phyloP scores from a whole-genome alignment of 2,113 vertebrate genomes.

The Spermophilus dauricus region DNA sequence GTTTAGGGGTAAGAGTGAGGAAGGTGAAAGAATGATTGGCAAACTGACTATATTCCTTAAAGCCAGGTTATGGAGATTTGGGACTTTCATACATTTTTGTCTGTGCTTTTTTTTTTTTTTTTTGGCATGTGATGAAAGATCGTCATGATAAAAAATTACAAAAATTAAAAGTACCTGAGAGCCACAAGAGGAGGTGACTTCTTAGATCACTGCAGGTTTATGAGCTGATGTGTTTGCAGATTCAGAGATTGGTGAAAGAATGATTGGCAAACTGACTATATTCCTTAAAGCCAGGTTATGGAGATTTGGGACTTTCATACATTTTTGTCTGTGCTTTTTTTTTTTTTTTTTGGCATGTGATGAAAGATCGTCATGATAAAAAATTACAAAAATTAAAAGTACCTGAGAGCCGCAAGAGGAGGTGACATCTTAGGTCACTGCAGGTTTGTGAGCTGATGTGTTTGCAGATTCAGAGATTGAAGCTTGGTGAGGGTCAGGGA shows the following conservation, averaged over 20 bases:
- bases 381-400: not conserved
- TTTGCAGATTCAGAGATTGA: not conserved
- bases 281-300: not conserved
- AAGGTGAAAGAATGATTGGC: not conserved
- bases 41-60: not conserved
- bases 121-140: not conserved
- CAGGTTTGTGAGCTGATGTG: not conserved
- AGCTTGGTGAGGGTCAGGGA: not conserved
- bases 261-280: not conserved
- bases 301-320: not conserved
- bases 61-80: not conserved
- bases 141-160: not conserved
- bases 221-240: not conserved
- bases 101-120: not conserved
- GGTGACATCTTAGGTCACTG: not conserved
- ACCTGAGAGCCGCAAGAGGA: not conserved
- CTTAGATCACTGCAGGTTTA: not conserved
- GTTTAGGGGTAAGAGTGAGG: not conserved
- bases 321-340: not conserved
- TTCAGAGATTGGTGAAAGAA: not conserved
- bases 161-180: not conserved
- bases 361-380: not conserved
- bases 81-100: not conserved
- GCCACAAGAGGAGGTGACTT: not conserved
- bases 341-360: not conserved